Evolutionary conservation across 2,113 vertebrate genomes (phyloP), one percentile per base, ranked within the genome.

Genomic region (Urocitellus parryii): DNA sequence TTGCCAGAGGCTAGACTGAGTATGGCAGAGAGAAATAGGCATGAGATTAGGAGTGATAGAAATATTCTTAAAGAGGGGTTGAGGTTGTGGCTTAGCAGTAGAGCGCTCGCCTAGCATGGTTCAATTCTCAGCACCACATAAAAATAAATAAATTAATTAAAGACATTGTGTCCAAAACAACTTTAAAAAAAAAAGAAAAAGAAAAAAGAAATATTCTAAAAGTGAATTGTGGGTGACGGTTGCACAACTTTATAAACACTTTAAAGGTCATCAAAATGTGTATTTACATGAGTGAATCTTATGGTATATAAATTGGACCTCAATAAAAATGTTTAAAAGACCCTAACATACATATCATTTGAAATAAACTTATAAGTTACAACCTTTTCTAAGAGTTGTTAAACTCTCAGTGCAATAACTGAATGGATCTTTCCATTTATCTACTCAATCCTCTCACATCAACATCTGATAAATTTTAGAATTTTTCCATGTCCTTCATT

Each of bases 381-480:
- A 25, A 13, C 0, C 51, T 88, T 77, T 90, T 73, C 77, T 94
- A 51, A 70, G 90, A 91, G 10, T 68, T 42, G 12, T 61, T 76
- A 90, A 61, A 76, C 65, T 93, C 39, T 73, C 45, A 81, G 34
- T 39, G 5, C 1, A 7, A 65, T 63, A 58, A 42, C 39, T 92
- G 32, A 85, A 85, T 67, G 78, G 4, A 3, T 53, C 42, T 87
- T 88, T 79, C 45, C 13, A 67, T 61, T 70, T 74, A 77, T n/a
- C n/a, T 56, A 80, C 78, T 72, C n/a, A 29, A 2, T 87, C 67
- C 27, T 95, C 29, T 85, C 45, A 74, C 5, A 39, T 24, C 45
- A 65, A 48, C 70, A 79, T 74, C 37, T 93, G 77, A 73, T 82
- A 79, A 78, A 80, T 74, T 78, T 93, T 76, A 84, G 76, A 87